Conservation (phyloP, 2,113 vertebrate genomes). For the Petroica traversi region DNA sequence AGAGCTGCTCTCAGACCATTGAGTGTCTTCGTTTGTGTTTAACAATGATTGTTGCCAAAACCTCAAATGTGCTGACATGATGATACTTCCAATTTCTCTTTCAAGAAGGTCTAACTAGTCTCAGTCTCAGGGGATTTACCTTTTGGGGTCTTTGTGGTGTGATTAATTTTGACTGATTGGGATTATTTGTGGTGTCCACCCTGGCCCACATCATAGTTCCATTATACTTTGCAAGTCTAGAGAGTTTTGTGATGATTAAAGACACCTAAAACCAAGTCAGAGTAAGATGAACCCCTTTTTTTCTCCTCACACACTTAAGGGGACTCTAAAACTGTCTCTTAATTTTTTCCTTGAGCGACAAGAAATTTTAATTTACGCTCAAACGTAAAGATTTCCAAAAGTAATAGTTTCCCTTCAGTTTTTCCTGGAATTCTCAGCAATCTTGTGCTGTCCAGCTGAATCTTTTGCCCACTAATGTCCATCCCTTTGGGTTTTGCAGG, state of each 20-base stretch:
- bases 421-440: neutral
- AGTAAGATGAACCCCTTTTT: neutral
- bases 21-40: neutral
- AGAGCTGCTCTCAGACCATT: neutral
- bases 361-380: neutral
- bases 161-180: neutral
- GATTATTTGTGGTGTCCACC: neutral
- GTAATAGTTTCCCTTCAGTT: neutral
- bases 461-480: neutral
- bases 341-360: neutral
- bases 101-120: neutral
- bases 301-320: neutral
- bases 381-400: neutral
- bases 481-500: conserved; percentile 64
- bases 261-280: neutral
- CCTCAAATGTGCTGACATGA: neutral
- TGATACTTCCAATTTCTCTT: neutral
- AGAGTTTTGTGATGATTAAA: neutral
- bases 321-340: neutral
- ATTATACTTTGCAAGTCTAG: neutral
- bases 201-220: neutral
- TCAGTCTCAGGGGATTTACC: neutral
- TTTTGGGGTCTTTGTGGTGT: neutral
- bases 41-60: neutral
- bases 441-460: neutral